These are phyloP conservation scores for Turdus rufiventris DNA, from an alignment of 2,113 vertebrate genomes.

Conservation along the genomic window DNA sequence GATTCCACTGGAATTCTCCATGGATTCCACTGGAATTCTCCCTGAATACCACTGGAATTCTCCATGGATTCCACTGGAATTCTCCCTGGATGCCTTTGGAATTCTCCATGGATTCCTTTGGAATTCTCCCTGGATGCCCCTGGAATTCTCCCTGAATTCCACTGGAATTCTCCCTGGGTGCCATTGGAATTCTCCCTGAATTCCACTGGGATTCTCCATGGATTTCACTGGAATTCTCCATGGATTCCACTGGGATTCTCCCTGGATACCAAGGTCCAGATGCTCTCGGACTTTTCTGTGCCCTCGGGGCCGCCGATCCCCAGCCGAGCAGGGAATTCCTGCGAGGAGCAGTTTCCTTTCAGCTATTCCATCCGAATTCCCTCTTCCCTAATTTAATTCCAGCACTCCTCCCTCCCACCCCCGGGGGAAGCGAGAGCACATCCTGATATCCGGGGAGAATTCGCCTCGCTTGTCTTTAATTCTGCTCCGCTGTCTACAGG, in stretches of 20 bases:
- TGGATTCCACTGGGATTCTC: neutral
- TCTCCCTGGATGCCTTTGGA: no score
- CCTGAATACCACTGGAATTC: no score
- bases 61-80: no score
- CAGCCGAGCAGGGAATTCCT: neutral
- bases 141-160: no score
- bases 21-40: no score
- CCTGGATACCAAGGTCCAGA: neutral
- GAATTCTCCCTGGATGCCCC: no score
- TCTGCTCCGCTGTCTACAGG: neutral
- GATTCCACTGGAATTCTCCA: no score
- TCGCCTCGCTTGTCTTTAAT: neutral
- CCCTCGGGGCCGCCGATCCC: accelerated
- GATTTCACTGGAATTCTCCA: no score
- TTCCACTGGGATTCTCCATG: no score
- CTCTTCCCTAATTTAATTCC: neutral
- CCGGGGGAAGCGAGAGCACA: neutral
- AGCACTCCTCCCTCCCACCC: neutral
- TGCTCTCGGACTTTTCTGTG: neutral
- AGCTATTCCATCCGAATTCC: neutral
- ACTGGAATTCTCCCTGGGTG: no score
- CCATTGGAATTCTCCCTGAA: no score
- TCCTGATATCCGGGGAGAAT: neutral
- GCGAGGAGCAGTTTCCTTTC: neutral
- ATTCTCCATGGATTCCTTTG: no score